These are phyloP conservation scores for Geopemphigus sp. DNA, from an alignment of 1,140 invertebrate genomes.

Conservation along the genomic window DNA sequence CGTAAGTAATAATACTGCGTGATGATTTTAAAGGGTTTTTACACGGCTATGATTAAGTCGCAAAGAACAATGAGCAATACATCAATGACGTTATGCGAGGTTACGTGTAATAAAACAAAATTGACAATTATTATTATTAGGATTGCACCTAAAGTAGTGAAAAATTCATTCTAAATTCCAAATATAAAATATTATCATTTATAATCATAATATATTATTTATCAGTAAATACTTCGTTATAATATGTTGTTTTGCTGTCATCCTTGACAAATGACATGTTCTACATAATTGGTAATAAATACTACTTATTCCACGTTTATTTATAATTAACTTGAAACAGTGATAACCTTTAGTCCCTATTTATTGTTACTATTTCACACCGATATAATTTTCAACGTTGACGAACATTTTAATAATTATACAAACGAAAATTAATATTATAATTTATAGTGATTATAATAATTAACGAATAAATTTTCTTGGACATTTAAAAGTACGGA, in stretches of 20 bases:
- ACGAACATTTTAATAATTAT: no score
- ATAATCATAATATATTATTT: not conserved
- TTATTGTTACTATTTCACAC: no score
- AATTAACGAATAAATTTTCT: no score
- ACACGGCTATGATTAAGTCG: not conserved
- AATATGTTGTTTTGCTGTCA: not conserved
- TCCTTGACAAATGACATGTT: not conserved
- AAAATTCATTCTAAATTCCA: not conserved
- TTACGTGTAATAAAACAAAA: not conserved
- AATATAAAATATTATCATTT: not conserved
- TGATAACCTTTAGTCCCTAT: no score
- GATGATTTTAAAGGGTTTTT: conserved; percentile 21
- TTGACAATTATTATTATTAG: not conserved
- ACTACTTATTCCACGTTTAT: no score
- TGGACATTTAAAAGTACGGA: no score
- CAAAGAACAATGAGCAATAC: not conserved
- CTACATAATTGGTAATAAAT: not conserved
- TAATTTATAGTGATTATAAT: no score
- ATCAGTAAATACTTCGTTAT: not conserved
- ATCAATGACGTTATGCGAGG: conserved; percentile 16
- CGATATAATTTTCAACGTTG: no score
- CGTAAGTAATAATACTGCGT: not conserved
- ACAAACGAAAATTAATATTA: no score
- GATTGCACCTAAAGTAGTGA: not conserved
- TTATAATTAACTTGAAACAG: no score